These are phyloP conservation scores for Scatophagus argus DNA, from an alignment of 2,113 vertebrate species.

Conservation along the genomic window DNA sequence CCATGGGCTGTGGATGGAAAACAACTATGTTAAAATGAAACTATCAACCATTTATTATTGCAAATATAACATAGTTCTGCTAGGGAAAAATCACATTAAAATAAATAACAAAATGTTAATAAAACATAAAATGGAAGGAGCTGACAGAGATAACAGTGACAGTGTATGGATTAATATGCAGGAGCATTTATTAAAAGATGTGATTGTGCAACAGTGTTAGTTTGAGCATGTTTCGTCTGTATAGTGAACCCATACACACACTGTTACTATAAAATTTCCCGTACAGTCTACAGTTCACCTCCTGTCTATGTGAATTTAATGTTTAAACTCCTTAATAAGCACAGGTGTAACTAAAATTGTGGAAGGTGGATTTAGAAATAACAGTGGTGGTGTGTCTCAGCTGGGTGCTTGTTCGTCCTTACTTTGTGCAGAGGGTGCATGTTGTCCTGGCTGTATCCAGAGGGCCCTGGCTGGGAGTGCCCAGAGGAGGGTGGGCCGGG, in stretches of 20 bases:
- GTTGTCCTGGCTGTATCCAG: conserved; percentile 90
- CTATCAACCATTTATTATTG: no score
- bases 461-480: conserved; percentile 87
- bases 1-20: conserved; percentile 85
- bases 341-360: neutral
- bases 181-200: neutral
- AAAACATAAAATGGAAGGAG: no score
- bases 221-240: neutral
- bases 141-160: no score
- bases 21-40: no score
- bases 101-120: no score
- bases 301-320: neutral
- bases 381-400: neutral
- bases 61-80: no score
- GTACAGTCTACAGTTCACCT: neutral
- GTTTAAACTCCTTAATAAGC: neutral
- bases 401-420: conserved; percentile 41
- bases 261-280: no score
- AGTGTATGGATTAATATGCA: no score
- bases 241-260: neutral
- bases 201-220: neutral
- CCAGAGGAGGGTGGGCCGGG: conserved; percentile 90
- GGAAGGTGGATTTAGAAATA: neutral
- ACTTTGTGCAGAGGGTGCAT: conserved; percentile 95
- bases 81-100: no score